Evolutionary conservation across 2,888 invertebrate genomes (phyloP).

Genomic region (Imbricaverruca yamaguchii): DNA sequence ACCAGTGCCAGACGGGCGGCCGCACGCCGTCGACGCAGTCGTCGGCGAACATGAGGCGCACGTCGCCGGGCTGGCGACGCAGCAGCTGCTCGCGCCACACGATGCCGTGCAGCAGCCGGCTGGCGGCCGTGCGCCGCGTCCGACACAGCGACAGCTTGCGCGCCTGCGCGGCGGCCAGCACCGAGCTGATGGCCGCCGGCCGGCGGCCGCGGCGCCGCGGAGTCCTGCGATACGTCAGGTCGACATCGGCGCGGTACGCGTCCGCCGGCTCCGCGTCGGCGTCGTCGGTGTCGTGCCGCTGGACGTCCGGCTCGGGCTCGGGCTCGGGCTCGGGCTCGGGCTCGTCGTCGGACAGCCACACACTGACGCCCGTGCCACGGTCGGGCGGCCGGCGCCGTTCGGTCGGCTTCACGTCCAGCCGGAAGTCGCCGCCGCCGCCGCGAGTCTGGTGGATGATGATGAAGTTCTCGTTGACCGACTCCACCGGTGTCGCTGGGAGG

Average conservation of each 20-base stretch:
- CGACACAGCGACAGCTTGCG: background rate
- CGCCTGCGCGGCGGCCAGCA: no score
- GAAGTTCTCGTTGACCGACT: background rate
- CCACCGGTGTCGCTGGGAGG: background rate
- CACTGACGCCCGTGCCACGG: background rate
- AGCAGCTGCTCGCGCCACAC: background rate
- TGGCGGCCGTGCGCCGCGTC: no score
- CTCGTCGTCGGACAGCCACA: background rate
- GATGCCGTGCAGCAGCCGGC: background rate
- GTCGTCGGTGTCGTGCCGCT: no score
- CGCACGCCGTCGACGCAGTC: background rate
- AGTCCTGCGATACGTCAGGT: no score
- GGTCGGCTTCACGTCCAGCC: no score
- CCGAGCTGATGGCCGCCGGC: background rate
- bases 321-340: background rate
- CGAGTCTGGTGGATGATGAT: background rate
- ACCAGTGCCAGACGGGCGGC: background rate
- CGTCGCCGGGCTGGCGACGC: background rate
- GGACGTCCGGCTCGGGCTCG: background rate
- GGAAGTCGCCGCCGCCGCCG: no score
- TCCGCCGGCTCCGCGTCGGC: no score
- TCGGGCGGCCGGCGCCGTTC: no score
- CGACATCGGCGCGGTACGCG: no score
- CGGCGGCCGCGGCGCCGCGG: background rate
- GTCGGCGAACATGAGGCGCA: background rate